phyloP scores from a whole-genome alignment of 2,797 vertebrate genomes.

The Enoplosus armatus region DNA sequence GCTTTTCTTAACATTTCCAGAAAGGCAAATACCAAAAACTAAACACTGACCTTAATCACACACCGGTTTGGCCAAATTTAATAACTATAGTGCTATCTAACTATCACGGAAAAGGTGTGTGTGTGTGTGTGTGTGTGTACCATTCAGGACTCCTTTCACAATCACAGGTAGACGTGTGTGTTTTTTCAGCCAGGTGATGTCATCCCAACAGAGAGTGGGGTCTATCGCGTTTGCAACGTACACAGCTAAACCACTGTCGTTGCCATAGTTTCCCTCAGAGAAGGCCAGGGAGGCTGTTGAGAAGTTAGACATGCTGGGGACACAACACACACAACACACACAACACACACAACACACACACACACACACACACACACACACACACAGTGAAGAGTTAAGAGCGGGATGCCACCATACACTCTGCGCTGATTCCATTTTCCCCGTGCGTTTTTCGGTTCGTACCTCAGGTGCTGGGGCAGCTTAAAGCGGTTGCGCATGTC shows the following conservation, averaged over 20 bases:
- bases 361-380: slow-evolving; percentile 25
- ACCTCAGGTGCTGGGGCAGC: slow-evolving; percentile 95
- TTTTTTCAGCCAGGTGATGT: slow-evolving; percentile 90
- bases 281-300: slow-evolving; percentile 89
- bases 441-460: slow-evolving; percentile 40
- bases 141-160: slow-evolving; percentile 89
- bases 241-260: slow-evolving; percentile 89
- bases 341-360: slow-evolving; percentile 24
- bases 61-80: no score
- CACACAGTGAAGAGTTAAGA: neutral
- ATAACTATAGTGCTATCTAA: neutral
- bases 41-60: neutral
- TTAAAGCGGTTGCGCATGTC: slow-evolving; percentile 95
- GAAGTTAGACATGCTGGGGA: slow-evolving; percentile 93
- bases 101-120: neutral
- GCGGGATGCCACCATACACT: no score
- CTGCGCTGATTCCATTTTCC: neutral
- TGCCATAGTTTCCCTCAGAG: slow-evolving; percentile 88
- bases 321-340: slow-evolving; percentile 22
- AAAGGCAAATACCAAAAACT: neutral
- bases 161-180: slow-evolving; percentile 88
- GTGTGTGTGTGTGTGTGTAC: slow-evolving; percentile 72
- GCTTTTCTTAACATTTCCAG: neutral
- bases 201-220: slow-evolving; percentile 89
- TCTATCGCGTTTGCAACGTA: slow-evolving; percentile 91